A percentile compares a stretch with the other conserved stretches of the same genome.
Evolutionary conservation across 2,888 invertebrate genomes (phyloP).

Genomic region (Ophonus ardosiacus): DNA sequence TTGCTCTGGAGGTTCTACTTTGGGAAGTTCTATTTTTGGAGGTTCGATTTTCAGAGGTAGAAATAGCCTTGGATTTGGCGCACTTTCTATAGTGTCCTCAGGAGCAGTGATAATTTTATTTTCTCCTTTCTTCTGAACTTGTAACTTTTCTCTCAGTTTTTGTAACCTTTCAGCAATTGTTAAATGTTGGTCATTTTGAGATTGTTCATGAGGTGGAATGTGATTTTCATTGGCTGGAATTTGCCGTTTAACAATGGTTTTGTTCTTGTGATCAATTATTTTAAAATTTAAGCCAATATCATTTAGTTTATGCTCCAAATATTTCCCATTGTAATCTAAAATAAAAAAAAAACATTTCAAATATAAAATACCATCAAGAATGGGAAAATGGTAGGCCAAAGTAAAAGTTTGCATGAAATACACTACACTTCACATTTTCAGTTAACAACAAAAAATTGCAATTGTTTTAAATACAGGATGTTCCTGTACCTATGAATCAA

Average conservation of each 20-base stretch:
- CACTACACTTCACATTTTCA: too few relatives aligned
- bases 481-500: too few relatives aligned
- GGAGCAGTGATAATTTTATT: background rate
- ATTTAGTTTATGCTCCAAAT: background rate
- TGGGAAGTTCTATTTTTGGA: background rate
- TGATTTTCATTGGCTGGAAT: background rate
- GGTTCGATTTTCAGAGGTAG: background rate
- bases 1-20: background rate
- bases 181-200: background rate
- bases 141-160: background rate
- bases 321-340: background rate
- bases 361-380: too few relatives aligned
- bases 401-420: too few relatives aligned
- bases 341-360: background rate
- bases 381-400: too few relatives aligned
- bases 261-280: background rate
- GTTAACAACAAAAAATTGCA: too few relatives aligned
- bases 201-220: background rate
- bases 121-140: background rate
- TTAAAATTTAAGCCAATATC: constrained; percentile 25
- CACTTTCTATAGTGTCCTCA: background rate
- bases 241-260: background rate
- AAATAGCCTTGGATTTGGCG: background rate
- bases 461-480: too few relatives aligned
- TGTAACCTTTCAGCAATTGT: background rate